A percentile compares a stretch with the other conserved stretches of the same genome.
These are phyloP conservation scores for Turritopsis rubra DNA, from an alignment of 30 jellyfish, hydroid and myxozoan genomes.

Conservation along the genomic window DNA sequence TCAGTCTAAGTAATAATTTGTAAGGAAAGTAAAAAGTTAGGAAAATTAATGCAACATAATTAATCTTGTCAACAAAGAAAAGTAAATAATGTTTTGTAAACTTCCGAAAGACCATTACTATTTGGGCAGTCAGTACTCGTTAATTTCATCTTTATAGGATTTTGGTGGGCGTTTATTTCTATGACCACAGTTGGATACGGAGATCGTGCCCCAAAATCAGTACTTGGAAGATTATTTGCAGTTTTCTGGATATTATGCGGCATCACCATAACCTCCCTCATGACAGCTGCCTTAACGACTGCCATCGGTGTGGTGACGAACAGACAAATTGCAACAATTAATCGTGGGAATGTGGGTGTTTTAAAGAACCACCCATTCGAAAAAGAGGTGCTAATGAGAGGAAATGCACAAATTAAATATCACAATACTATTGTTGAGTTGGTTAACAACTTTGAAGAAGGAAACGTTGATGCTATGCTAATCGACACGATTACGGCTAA, in stretches of 20 bases:
- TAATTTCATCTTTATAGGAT: conserved; percentile 14
- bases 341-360: conserved; percentile 25
- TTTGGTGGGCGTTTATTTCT: conserved; percentile 45
- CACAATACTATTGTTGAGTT: conserved; percentile 5
- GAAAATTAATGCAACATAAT: too few species aligned
- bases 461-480: conserved; percentile 14
- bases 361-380: conserved; percentile 29
- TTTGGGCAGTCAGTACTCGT: too few species aligned
- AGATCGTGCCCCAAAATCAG: conserved; percentile 25
- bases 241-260: conserved; percentile 45
- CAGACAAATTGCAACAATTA: conserved; percentile 14
- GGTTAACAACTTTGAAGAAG: neutral
- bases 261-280: conserved; percentile 23
- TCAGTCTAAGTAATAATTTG: too few species aligned
- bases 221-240: conserved; percentile 14
- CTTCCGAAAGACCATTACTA: too few species aligned
- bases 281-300: conserved; percentile 44
- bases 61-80: neutral
- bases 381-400: conserved; percentile 29
- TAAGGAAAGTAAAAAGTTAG: too few species aligned
- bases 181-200: conserved; percentile 52
- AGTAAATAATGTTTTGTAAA: too few species aligned
- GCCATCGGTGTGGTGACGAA: conserved; percentile 25
- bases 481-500: conserved; percentile 29
- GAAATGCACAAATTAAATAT: conserved; percentile 24